A percentile compares a stretch with the other conserved stretches of the same genome.
Evolutionary conservation across 2,888 invertebrate species (phyloP).

Genomic region (Ochropacha duplaris): DNA sequence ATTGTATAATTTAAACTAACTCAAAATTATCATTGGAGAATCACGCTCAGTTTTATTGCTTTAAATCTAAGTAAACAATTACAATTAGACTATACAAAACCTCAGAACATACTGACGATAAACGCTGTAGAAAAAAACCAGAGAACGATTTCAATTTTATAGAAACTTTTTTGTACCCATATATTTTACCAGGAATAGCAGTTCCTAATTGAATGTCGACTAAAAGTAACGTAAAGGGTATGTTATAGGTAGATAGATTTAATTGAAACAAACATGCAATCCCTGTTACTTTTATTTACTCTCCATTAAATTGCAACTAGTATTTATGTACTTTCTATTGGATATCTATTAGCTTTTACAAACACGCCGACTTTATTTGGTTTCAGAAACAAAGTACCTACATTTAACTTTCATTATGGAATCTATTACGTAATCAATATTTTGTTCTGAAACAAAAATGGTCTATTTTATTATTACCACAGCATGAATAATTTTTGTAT

Average conservation of each 20-base stretch:
- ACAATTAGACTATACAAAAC: no score
- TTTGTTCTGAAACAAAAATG: no score
- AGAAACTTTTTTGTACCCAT: neutral
- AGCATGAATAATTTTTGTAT: no score
- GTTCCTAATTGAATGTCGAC: neutral
- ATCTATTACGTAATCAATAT: no score
- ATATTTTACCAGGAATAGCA: neutral
- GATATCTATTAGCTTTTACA: neutral
- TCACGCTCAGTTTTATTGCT: no score
- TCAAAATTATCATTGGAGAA: no score
- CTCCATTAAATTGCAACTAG: slow-evolving; percentile 22
- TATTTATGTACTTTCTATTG: slow-evolving; percentile 9
- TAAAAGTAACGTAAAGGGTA: neutral
- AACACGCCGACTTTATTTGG: no score
- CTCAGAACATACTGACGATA: no score
- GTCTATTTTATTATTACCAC: no score
- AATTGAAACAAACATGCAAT: slow-evolving; percentile 27
- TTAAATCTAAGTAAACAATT: no score
- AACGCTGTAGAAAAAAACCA: neutral
- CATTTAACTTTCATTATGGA: no score
- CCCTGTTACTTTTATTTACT: slow-evolving; percentile 18
- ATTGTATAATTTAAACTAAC: neutral
- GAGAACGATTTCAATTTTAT: neutral
- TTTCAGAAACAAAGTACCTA: no score
- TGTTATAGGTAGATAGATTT: slow-evolving; percentile 11